phyloP scores from a whole-genome alignment of 2,113 vertebrate species.

The Microtus pennsylvanicus region DNA sequence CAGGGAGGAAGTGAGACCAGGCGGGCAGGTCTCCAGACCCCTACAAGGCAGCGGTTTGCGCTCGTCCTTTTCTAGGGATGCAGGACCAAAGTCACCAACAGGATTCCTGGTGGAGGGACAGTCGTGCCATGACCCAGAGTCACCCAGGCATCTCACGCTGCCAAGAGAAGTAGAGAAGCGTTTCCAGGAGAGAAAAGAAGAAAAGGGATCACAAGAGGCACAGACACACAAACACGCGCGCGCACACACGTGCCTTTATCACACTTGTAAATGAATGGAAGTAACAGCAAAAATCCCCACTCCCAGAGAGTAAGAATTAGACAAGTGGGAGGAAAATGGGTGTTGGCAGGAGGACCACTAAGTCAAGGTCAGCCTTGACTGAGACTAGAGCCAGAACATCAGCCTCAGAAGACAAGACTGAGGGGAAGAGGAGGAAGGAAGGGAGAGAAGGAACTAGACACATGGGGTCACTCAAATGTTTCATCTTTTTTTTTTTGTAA shows the following conservation, averaged over 20 bases:
- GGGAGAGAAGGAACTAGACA: background rate
- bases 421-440: too few species aligned
- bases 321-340: background rate
- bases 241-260: background rate
- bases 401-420: background rate
- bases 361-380: background rate
- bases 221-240: background rate
- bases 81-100: background rate
- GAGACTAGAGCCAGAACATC: background rate
- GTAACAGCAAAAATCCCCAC: background rate
- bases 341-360: too few species aligned
- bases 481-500: background rate
- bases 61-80: background rate
- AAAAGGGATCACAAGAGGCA: background rate
- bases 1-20: background rate
- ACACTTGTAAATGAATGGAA: background rate
- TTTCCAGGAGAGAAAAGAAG: background rate
- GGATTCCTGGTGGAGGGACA: background rate
- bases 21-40: background rate
- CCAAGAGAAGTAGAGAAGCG: background rate
- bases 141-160: background rate
- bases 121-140: background rate
- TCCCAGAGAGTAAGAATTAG: background rate
- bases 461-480: background rate
- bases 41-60: rapidly evolving